Evolutionary conservation across 2,797 vertebrate species (phyloP), one percentile per base, ranked within the genome.

Genomic region (Hippopotamyrus pictus): DNA sequence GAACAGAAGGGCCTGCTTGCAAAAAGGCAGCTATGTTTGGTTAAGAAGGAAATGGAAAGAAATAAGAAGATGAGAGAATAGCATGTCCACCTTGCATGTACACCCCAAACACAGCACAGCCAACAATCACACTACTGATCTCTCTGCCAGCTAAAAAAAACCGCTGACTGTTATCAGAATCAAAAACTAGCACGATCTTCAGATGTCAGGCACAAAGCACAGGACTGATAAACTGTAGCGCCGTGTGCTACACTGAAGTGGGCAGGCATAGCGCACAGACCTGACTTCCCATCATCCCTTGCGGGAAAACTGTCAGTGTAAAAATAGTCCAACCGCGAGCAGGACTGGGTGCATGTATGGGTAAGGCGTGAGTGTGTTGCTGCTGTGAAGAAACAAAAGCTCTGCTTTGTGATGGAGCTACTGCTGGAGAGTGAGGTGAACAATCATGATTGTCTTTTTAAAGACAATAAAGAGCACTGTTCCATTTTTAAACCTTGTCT

Each of bases 261-360:
- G 33, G 76, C 76, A 46, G 76, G 76, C 33, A 19, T 46, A 82
- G 17, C 5, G 14, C 9, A 82, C 33, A 41, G 76, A 37, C 14
- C 14, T 83, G 37, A 48, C 79, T 83, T 83, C 37, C 79, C 37
- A 48, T 83, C 44, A 83, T 83, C 7, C 37, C n/a, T 22, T 83
- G 37, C 19, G 79, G 79, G 41, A 37, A 37, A 37, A 73, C 65
- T 37, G 65, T 69, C 65, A 69, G 65, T 73, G 65, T 37, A 73
- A 73, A 73, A 73, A 73, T 73, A 73, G 65, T 73, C 65, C 65
- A 73, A 37, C 65, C 65, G 65, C 65, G 65, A 73, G 65, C 65
- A 73, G 65, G 65, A 37, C 29, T 73, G 12, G 29, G 29, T 73
- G 65, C 5, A 12, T 73, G 65, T 73, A 37, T 37, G 65, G 65